Conservation (phyloP, 2,113 vertebrate species). For the Corythaeola cristata region DNA sequence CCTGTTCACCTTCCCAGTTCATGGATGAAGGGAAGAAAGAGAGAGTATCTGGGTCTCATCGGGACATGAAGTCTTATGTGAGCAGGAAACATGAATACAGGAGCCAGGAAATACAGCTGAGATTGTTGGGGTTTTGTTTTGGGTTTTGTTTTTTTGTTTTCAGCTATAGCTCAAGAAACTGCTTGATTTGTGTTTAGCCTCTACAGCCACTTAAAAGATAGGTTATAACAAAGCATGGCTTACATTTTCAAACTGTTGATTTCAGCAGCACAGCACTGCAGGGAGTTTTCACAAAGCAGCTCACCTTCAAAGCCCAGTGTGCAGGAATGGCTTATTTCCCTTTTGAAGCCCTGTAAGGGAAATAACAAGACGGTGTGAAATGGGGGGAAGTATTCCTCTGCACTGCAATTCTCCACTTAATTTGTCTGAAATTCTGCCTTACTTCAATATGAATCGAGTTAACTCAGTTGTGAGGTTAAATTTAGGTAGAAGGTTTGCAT, state of each 20-base stretch:
- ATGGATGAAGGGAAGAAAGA: background rate
- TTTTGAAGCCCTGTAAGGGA: background rate
- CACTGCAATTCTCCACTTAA: background rate
- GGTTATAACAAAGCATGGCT: background rate
- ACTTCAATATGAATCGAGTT: background rate
- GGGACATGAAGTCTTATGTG: background rate
- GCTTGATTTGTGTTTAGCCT: slow-evolving; percentile 15
- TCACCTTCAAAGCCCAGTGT: slow-evolving; percentile 22
- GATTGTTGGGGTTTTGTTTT: background rate
- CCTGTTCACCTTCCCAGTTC: background rate
- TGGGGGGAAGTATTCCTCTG: background rate
- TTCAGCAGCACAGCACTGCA: slow-evolving; percentile 7
- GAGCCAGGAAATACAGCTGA: background rate
- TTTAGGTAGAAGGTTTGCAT: background rate
- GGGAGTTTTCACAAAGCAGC: slow-evolving; percentile 29
- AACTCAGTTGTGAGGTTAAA: slow-evolving; percentile 12
- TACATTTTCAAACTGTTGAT: background rate
- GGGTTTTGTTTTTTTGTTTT: background rate
- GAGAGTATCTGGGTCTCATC: background rate
- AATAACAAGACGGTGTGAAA: background rate
- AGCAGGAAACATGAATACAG: background rate
- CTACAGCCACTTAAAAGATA: background rate
- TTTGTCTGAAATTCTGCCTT: background rate
- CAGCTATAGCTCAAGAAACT: background rate
- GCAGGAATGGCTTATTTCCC: background rate